These are phyloP conservation scores for Enteromius afrohamiltoni DNA, from an alignment of 2,797 vertebrate genomes.

Conservation along the genomic window DNA sequence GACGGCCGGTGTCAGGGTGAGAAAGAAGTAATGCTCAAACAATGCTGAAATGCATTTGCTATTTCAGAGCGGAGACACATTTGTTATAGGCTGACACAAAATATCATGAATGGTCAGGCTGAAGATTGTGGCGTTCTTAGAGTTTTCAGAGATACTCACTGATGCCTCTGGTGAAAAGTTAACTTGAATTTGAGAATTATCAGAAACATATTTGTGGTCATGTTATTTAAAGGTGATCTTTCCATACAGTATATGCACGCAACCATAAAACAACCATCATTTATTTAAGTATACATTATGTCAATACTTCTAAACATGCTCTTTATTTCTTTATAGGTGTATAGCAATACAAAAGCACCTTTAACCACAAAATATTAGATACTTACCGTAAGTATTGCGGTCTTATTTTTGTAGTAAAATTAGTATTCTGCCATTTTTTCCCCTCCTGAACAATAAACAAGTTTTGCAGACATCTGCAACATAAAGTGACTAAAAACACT, in stretches of 20 bases:
- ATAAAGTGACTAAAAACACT: neutral
- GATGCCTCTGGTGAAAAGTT: slow-evolving; percentile 10
- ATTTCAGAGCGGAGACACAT: slow-evolving; percentile 45
- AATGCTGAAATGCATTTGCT: slow-evolving; percentile 48
- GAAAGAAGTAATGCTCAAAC: slow-evolving; percentile 49
- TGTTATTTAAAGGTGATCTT: neutral
- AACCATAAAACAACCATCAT: neutral
- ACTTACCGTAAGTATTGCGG: neutral
- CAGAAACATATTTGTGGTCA: neutral
- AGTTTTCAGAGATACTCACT: slow-evolving; percentile 1
- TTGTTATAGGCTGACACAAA: slow-evolving; percentile 52
- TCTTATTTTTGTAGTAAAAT: neutral
- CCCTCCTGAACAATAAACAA: neutral
- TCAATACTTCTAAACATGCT: neutral
- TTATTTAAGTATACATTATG: neutral
- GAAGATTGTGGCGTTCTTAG: slow-evolving; percentile 14
- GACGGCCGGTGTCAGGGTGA: slow-evolving; percentile 39
- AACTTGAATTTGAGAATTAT: slow-evolving; percentile 14
- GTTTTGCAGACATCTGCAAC: neutral
- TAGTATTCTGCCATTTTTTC: neutral
- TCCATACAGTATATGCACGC: neutral
- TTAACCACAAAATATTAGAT: neutral
- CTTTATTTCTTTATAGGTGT: neutral
- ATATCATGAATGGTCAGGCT: slow-evolving; percentile 47
- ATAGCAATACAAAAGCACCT: neutral